Percentiles rank a stretch among this genome's conserved stretches.
Evolutionary conservation across 2,113 vertebrate genomes (phyloP).

Genomic region (Nyctibius bracteatus): DNA sequence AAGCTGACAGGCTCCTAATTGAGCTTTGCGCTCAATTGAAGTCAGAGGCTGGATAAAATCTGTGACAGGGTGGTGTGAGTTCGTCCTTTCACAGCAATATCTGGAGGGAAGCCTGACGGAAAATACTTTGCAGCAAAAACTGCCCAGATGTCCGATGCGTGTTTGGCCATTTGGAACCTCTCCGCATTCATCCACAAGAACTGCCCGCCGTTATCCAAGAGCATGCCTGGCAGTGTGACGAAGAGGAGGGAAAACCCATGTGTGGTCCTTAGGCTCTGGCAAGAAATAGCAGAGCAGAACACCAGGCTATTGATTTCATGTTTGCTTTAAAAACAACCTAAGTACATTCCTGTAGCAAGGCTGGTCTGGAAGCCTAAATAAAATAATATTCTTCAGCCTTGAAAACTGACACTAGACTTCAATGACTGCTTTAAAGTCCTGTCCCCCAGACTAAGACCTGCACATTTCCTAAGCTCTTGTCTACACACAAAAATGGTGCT

Average conservation of each 20-base stretch:
- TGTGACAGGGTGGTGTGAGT: neutral
- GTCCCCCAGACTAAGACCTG: slow-evolving; percentile 16
- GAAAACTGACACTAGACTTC: slow-evolving; percentile 61
- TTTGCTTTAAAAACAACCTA: slow-evolving; percentile 69
- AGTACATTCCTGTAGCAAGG: slow-evolving; percentile 62
- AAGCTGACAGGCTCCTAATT: neutral
- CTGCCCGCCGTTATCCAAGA: neutral
- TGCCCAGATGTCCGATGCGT: slow-evolving; percentile 9
- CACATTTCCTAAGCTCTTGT: slow-evolving; percentile 50
- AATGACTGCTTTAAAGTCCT: slow-evolving; percentile 55
- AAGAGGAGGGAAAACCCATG: slow-evolving; percentile 16
- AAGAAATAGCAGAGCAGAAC: slow-evolving; percentile 54
- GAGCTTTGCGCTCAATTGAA: slow-evolving; percentile 6
- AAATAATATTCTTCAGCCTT: slow-evolving; percentile 69
- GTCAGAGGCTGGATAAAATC: neutral
- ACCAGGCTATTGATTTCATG: slow-evolving; percentile 44
- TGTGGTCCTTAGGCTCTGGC: slow-evolving; percentile 53
- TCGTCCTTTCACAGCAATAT: slow-evolving; percentile 3
- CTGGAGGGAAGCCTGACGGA: slow-evolving; percentile 34
- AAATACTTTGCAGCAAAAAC: slow-evolving; percentile 39
- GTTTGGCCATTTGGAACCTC: slow-evolving; percentile 13
- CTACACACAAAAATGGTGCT: slow-evolving; percentile 49
- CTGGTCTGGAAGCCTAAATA: slow-evolving; percentile 65
- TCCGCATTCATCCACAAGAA: neutral
- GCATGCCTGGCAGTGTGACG: slow-evolving; percentile 8